Conservation (phyloP, 1,140 invertebrate genomes). For the Drosophila kohkoa region DNA sequence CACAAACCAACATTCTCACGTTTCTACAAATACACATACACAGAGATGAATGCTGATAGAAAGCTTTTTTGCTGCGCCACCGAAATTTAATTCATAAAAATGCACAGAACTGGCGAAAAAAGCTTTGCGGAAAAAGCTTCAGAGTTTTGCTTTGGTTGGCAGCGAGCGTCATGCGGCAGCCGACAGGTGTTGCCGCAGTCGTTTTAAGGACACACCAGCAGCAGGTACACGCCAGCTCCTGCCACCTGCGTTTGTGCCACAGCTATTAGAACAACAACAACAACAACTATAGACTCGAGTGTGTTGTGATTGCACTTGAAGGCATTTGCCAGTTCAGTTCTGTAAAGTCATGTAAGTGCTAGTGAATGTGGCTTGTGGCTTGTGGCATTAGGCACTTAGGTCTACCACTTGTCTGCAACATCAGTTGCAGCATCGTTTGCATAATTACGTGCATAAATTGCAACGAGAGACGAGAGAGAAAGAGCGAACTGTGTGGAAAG, state of each 20-base stretch:
- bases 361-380: background rate
- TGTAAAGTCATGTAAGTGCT: conserved; percentile 13
- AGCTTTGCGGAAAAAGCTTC: conserved; percentile 56
- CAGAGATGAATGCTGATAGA: background rate
- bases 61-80: conserved; percentile 56
- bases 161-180: conserved; percentile 45
- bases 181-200: conserved; percentile 78
- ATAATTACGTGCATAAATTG: conserved; percentile 7
- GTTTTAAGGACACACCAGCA: conserved; percentile 67
- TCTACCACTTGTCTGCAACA: conserved; percentile 5
- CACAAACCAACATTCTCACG: conserved; percentile 9
- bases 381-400: conserved; percentile 4
- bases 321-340: background rate
- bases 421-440: background rate
- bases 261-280: background rate
- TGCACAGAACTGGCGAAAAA: conserved; percentile 47
- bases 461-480: background rate
- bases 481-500: background rate
- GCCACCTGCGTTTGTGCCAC: background rate
- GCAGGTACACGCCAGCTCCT: conserved; percentile 59
- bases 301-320: conserved; percentile 20
- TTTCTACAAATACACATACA: background rate
- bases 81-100: conserved; percentile 77
- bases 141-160: background rate
- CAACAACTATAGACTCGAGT: background rate